Conservation (phyloP, 2,797 vertebrate genomes). For the Halcyon chelicuti region DNA sequence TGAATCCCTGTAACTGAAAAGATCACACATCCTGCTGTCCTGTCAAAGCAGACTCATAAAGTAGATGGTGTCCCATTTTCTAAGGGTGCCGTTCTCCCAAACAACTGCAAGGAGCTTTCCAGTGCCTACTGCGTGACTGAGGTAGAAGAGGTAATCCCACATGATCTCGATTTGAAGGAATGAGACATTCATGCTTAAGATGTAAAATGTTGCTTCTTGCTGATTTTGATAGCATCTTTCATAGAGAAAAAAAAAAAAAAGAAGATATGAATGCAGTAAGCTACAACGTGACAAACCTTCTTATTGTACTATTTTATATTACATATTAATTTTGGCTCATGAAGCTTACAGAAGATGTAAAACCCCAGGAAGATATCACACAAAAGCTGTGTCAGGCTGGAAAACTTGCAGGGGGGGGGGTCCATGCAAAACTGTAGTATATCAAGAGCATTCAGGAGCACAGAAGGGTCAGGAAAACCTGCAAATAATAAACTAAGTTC, state of each 20-base stretch:
- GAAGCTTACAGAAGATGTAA: neutral
- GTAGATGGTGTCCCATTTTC: neutral
- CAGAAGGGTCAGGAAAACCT: neutral
- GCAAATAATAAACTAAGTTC: neutral
- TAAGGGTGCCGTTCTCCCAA: neutral
- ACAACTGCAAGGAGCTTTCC: neutral
- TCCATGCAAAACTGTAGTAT: neutral
- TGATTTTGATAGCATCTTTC: neutral
- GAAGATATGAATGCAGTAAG: neutral
- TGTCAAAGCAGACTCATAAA: neutral
- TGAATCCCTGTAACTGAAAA: neutral
- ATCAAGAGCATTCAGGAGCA: neutral
- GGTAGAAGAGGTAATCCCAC: neutral
- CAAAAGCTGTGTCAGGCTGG: neutral
- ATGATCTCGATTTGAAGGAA: neutral
- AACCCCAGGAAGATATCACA: neutral
- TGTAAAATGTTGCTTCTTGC: neutral
- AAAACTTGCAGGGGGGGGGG: neutral
- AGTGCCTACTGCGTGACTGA: neutral
- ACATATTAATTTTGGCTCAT: neutral
- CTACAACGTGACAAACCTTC: neutral
- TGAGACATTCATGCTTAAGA: neutral
- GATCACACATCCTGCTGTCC: neutral
- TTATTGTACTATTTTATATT: neutral
- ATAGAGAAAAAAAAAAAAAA: neutral